phyloP scores from a whole-genome alignment of 1,140 invertebrate species.

The Dinothrombium tinctorium region DNA sequence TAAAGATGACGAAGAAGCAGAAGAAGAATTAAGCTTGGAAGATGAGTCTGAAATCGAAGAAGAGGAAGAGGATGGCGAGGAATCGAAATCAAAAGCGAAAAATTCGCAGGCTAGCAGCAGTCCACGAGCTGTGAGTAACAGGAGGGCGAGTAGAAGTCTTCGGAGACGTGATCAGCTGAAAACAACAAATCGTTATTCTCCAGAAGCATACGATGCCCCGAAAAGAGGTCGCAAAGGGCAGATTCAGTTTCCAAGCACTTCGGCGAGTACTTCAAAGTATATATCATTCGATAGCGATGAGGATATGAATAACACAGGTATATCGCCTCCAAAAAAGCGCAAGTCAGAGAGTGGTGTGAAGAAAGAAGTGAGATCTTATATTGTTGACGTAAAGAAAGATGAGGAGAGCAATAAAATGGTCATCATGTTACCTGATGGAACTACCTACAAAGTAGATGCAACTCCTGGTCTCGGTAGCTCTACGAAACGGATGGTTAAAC shows the following conservation, averaged over 20 bases:
- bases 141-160: no score
- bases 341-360: background rate
- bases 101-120: background rate
- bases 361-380: background rate
- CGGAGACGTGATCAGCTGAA: conserved; percentile 8
- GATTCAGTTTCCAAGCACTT: background rate
- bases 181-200: conserved; percentile 7
- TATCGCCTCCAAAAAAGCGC: no score
- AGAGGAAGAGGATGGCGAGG: background rate
- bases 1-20: background rate
- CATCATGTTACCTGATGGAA: conserved; percentile 8
- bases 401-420: conserved; percentile 3
- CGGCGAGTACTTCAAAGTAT: background rate
- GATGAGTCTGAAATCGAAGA: background rate
- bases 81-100: background rate
- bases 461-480: background rate
- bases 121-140: background rate
- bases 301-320: background rate
- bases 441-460: conserved; percentile 5
- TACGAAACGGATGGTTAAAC: background rate
- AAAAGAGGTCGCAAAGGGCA: background rate
- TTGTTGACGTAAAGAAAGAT: background rate
- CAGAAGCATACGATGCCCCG: background rate
- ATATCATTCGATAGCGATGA: background rate
- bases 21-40: background rate